These are phyloP conservation scores for Antheraea mylitta DNA, from an alignment of 1,140 invertebrate genomes.

Conservation along the genomic window DNA sequence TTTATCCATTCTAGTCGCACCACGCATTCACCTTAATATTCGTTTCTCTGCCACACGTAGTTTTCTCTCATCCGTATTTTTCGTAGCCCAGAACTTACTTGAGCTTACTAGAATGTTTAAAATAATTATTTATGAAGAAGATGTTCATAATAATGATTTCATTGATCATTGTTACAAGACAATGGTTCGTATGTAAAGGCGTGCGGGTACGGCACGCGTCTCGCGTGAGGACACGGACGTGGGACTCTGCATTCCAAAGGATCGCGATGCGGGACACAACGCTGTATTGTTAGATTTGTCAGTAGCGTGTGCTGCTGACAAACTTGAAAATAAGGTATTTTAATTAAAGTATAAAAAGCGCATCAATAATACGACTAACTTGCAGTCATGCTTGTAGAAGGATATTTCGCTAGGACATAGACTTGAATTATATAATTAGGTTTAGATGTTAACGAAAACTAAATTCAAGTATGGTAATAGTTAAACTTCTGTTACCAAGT, in stretches of 20 bases:
- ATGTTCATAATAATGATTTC: background rate
- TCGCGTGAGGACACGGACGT: background rate
- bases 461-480: no score
- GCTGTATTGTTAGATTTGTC: background rate
- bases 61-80: no score
- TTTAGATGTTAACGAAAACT: no score
- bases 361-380: no score
- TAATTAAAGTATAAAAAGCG: background rate
- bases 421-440: no score
- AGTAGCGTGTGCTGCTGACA: background rate
- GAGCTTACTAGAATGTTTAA: background rate
- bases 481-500: no score
- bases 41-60: no score
- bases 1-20: no score
- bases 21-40: no score
- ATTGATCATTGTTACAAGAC: background rate
- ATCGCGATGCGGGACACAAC: background rate
- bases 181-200: background rate
- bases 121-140: background rate
- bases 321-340: constrained; percentile 2
- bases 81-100: no score
- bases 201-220: background rate
- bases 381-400: no score
- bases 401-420: no score
- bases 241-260: background rate